A percentile compares a stretch with the other conserved stretches of the same genome.
These are phyloP conservation scores for Pandemis corylana DNA, from an alignment of 2,888 invertebrate genomes.

Conservation along the genomic window DNA sequence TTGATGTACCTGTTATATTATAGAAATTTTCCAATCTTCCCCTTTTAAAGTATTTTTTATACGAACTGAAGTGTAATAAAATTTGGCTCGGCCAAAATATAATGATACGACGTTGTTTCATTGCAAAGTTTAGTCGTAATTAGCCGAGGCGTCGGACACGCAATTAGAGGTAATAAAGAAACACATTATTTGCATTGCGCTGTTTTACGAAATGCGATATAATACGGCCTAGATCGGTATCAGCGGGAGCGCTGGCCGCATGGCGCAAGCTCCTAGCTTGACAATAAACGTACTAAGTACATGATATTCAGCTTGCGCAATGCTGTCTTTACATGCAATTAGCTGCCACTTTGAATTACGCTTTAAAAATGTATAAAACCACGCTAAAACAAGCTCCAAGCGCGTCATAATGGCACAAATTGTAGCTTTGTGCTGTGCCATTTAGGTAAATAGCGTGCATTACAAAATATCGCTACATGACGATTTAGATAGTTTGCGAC, in stretches of 20 bases:
- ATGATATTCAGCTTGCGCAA: slow-evolving; percentile 73
- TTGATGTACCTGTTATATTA: slow-evolving; percentile 83
- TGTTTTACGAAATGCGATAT: slow-evolving; percentile 77
- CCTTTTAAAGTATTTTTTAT: slow-evolving; percentile 59
- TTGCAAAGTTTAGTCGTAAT: slow-evolving; percentile 57
- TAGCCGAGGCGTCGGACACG: slow-evolving; percentile 49
- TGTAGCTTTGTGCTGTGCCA: slow-evolving; percentile 30
- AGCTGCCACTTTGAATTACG: slow-evolving; percentile 18
- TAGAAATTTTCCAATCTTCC: slow-evolving; percentile 54
- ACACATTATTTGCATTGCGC: slow-evolving; percentile 64
- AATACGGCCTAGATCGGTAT: slow-evolving; percentile 74
- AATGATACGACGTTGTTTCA: slow-evolving; percentile 56
- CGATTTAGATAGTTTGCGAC: slow-evolving; percentile 45
- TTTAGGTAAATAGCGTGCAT: slow-evolving; percentile 47
- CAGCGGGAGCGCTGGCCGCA: slow-evolving; percentile 54
- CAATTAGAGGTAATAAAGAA: slow-evolving; percentile 35
- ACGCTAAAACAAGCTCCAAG: slow-evolving; percentile 25
- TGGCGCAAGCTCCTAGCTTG: slow-evolving; percentile 56
- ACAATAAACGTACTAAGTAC: slow-evolving; percentile 65
- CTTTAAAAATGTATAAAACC: slow-evolving; percentile 13
- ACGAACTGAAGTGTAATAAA: slow-evolving; percentile 65
- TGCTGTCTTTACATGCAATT: slow-evolving; percentile 30
- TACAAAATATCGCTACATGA: slow-evolving; percentile 48
- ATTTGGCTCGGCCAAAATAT: slow-evolving; percentile 65
- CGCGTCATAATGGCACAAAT: slow-evolving; percentile 30